A percentile compares a stretch with the other conserved stretches of the same genome.
phyloP scores from a whole-genome alignment of 2,797 vertebrate genomes.

The Paguma larvata region DNA sequence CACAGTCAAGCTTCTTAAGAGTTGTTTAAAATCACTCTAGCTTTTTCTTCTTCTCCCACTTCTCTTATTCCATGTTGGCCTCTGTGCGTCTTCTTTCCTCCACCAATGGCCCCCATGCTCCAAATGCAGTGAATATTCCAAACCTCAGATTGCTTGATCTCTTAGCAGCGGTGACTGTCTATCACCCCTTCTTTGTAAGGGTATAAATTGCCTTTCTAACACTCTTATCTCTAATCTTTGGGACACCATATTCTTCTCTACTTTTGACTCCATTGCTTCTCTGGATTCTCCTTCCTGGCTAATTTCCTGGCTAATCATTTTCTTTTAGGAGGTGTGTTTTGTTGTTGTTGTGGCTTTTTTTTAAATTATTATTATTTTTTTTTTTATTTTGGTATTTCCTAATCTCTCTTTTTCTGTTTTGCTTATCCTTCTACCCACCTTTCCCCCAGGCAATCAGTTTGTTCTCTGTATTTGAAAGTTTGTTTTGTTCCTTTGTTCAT shows the following conservation, averaged over 20 bases:
- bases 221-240: background rate
- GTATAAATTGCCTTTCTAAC: background rate
- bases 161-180: background rate
- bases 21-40: background rate
- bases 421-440: background rate
- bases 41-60: background rate
- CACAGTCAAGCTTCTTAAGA: background rate
- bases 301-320: background rate
- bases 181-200: background rate
- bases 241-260: background rate
- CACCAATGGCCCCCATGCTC: background rate
- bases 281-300: background rate
- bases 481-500: background rate
- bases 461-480: background rate
- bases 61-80: background rate
- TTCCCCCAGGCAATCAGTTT: background rate
- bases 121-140: background rate
- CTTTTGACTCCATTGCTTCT: background rate
- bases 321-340: background rate
- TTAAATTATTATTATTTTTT: background rate
- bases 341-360: background rate
- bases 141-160: background rate
- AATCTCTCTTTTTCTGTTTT: background rate
- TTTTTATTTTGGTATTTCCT: background rate
- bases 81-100: background rate